Conservation (phyloP, 2,113 vertebrate species). For the Capreolus pygargus region DNA sequence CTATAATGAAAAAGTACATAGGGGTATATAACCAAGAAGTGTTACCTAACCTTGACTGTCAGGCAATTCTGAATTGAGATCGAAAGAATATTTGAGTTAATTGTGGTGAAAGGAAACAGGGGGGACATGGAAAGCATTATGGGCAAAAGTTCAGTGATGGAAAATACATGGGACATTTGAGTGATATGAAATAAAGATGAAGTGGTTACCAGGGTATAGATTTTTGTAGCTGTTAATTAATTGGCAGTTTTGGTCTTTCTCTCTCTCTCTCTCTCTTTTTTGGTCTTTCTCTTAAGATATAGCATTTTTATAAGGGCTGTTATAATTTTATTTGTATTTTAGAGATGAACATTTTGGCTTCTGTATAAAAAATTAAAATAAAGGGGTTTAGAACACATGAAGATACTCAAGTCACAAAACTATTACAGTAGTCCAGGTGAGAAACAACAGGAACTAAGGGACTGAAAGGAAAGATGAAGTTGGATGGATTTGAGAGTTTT, state of each 20-base stretch:
- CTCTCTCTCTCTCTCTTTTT: not conserved
- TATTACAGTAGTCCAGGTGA: not conserved
- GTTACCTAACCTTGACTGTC: not conserved
- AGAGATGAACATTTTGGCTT: not conserved
- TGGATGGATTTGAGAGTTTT: not conserved
- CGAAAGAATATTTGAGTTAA: not conserved
- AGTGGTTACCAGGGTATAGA: not conserved
- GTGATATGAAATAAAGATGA: not conserved
- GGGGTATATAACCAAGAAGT: not conserved
- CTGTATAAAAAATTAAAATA: not conserved
- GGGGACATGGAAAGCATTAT: rapidly evolving
- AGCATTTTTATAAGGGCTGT: not conserved
- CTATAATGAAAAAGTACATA: not conserved
- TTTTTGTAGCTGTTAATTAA: not conserved
- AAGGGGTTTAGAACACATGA: not conserved
- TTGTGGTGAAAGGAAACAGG: not conserved
- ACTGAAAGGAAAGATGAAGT: not conserved
- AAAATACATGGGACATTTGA: not conserved
- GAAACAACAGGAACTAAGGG: not conserved
- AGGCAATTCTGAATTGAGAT: not conserved
- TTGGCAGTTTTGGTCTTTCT: not conserved
- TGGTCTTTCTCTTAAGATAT: not conserved
- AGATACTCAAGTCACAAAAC: not conserved
- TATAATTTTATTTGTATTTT: not conserved
- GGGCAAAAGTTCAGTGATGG: not conserved